Percentiles rank a stretch among this genome's conserved stretches.
Conservation (phyloP, 2,888 invertebrate species). For the Xestia c-nigrum region DNA sequence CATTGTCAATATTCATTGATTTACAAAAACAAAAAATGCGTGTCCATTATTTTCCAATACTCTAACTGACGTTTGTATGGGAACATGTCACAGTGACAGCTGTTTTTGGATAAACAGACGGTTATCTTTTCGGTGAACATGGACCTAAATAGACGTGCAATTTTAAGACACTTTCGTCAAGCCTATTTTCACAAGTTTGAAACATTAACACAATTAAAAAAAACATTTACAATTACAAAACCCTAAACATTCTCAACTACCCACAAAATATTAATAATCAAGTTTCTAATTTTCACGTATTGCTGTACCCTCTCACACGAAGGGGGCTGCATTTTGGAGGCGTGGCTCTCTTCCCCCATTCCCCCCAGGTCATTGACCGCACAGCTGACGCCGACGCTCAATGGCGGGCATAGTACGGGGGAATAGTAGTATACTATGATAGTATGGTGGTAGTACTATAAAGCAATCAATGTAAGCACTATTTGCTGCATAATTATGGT, state of each 20-base stretch:
- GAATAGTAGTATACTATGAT: slow-evolving; percentile 41
- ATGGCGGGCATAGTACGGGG: slow-evolving; percentile 81
- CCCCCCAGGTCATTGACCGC: slow-evolving; percentile 76
- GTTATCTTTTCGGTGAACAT: too few relatives aligned
- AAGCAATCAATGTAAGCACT: slow-evolving; percentile 16
- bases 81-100: too few relatives aligned
- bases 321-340: slow-evolving; percentile 70
- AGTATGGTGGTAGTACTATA: slow-evolving; percentile 37
- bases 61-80: too few relatives aligned
- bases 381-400: slow-evolving; percentile 84
- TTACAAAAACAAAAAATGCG: too few relatives aligned
- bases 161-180: too few relatives aligned
- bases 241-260: slow-evolving; percentile 1
- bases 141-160: too few relatives aligned
- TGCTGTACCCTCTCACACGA: slow-evolving; percentile 56
- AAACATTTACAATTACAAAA: background rate
- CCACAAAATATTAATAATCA: slow-evolving; percentile 58
- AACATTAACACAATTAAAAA: slow-evolving; percentile 1
- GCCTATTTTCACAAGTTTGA: background rate
- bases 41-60: too few relatives aligned
- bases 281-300: slow-evolving; percentile 63
- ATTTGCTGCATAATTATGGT: slow-evolving; percentile 29
- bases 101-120: too few relatives aligned
- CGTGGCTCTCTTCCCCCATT: slow-evolving; percentile 67
- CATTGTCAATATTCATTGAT: too few relatives aligned